Percentiles rank a stretch among this genome's conserved stretches.
Conservation (phyloP, 2,113 vertebrate genomes). For the Acinonyx jubatus region DNA sequence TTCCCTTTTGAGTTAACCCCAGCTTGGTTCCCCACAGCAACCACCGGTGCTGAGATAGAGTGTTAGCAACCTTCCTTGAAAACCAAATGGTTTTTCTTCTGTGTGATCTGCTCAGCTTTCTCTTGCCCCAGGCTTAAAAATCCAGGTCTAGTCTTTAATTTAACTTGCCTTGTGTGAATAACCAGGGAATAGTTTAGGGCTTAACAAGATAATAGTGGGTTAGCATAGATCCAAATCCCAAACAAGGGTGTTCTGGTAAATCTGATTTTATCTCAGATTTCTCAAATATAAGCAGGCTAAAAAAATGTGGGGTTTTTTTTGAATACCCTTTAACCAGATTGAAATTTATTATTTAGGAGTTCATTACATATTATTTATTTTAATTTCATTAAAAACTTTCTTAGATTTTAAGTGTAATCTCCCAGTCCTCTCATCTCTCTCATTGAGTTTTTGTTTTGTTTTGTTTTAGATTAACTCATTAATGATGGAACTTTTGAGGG, state of each 20-base stretch:
- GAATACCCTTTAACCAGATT: background rate
- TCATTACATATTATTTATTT: slow-evolving; percentile 28
- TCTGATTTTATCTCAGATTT: slow-evolving; percentile 10
- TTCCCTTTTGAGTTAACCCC: slow-evolving; percentile 75
- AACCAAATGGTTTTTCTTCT: slow-evolving; percentile 79
- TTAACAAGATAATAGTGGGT: slow-evolving; percentile 70
- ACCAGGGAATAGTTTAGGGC: slow-evolving; percentile 37
- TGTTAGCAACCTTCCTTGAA: slow-evolving; percentile 70
- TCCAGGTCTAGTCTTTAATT: slow-evolving; percentile 79
- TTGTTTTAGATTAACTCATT: background rate
- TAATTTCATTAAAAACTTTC: background rate
- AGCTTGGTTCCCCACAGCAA: slow-evolving; percentile 56
- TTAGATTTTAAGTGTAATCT: background rate
- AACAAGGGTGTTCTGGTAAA: background rate
- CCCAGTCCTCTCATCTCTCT: background rate
- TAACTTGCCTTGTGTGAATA: slow-evolving; percentile 60
- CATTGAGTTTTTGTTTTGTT: background rate
- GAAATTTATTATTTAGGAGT: background rate
- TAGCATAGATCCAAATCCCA: background rate
- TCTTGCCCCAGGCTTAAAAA: slow-evolving; percentile 79
- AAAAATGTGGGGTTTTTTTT: background rate
- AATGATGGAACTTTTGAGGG: background rate
- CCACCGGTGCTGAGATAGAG: slow-evolving; percentile 61
- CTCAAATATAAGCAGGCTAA: background rate
- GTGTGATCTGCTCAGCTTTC: slow-evolving; percentile 78